Evolutionary conservation across 1,140 invertebrate genomes (phyloP), one percentile per base, ranked within the genome.

Genomic region (Caenorhabditis tropicalis): DNA sequence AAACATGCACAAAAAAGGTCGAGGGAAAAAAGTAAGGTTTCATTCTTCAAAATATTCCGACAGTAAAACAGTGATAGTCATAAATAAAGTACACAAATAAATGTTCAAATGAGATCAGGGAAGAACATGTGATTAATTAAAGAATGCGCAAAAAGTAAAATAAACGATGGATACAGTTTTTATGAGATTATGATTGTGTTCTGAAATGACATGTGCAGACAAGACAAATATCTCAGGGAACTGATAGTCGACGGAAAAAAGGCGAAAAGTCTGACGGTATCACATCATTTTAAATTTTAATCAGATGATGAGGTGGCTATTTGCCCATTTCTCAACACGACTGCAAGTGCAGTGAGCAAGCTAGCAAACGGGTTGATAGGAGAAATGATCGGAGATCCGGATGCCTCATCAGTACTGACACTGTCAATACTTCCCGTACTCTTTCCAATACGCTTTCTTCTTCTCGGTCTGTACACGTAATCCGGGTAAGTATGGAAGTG

Each of bases 401-500:
- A 33, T 24, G n/a, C n/a, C n/a, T 74, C 65, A 43, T 74, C 65
- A 0, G 33, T 24, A 21, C 36, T 39, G 36, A 24, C 29, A 46
- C 65, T 43, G 9, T 74, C 65, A 21, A 74, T n/a, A 43, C 65
- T 74, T 24, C 65, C 65, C 4, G 36, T 43, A 36, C 65, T 81
- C 24, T 53, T 81, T 21, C 3, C 79, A 21, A 58, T 39, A 53
- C 79, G 48, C 79, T 81, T 81, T 81, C 79, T 81, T 81, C 79
- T 51, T 51, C 51, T 51, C 53, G 79, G 79, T 29, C 79, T 51
- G 48, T 81, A 81, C 12, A 81, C 79, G 48, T 81, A 81, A 27
- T 81, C 79, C 15, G 79, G 79, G 33, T 81, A 39, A 29, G 48
- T 39, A 27, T 9, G 6, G 16, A 81, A 81, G 21, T 81, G 79